Conservation (phyloP, 2,113 vertebrate species). For the Nothocercus nigrocapillus region DNA sequence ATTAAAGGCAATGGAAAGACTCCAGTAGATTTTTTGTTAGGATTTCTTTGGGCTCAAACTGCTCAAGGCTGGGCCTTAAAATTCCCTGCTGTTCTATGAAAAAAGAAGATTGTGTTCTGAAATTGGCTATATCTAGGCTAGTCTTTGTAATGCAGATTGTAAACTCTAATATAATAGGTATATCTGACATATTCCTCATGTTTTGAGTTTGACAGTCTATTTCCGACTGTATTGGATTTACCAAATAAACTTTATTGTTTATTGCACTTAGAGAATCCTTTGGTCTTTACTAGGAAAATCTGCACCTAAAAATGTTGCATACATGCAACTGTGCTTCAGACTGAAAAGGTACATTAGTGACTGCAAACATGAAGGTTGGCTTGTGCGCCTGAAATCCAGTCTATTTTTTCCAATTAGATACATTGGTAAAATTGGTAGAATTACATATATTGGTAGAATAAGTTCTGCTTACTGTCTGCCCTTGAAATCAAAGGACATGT, state of each 20-base stretch:
- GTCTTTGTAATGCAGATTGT: neutral
- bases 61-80: neutral
- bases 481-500: neutral
- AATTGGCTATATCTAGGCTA: neutral
- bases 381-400: neutral
- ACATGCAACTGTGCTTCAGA: neutral
- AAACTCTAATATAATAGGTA: neutral
- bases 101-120: neutral
- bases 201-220: neutral
- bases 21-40: neutral
- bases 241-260: neutral
- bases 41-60: neutral
- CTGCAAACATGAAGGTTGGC: neutral
- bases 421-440: neutral
- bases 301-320: neutral
- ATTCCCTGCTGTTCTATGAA: neutral
- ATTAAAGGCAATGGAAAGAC: neutral
- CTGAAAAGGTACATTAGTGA: neutral
- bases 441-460: neutral
- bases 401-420: neutral
- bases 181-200: neutral
- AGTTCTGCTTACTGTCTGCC: neutral
- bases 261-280: neutral
- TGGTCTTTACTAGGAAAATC: neutral
- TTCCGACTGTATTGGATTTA: neutral